These are phyloP conservation scores for Pangasius mekongensis DNA, from an alignment of 2,797 vertebrate genomes.

Conservation along the genomic window DNA sequence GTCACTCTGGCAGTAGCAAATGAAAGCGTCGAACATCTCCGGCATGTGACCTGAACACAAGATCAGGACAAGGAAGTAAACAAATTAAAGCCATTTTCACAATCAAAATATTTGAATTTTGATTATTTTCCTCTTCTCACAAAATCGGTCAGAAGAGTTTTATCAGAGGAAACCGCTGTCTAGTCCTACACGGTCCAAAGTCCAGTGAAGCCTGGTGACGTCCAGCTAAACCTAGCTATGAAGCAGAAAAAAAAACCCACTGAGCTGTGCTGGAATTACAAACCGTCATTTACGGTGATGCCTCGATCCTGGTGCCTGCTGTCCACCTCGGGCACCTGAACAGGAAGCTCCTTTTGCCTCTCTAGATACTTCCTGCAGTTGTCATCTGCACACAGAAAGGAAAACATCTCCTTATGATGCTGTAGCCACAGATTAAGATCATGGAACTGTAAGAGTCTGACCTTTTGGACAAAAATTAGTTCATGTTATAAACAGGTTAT, in stretches of 20 bases:
- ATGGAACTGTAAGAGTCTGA: too few species aligned
- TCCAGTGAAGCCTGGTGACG: background rate
- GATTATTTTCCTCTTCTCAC: background rate
- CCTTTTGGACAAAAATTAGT: too few species aligned
- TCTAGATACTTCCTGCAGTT: constrained; percentile 82
- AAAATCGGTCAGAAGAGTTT: too few species aligned
- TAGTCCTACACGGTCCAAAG: background rate
- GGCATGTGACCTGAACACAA: constrained; percentile 73
- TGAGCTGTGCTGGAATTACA: constrained; percentile 63
- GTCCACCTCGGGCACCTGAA: constrained; percentile 88
- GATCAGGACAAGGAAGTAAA: background rate
- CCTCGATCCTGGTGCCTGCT: constrained; percentile 76
- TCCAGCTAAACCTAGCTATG: background rate
- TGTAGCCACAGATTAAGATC: background rate
- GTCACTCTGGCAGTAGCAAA: constrained; percentile 94
- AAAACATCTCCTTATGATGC: background rate
- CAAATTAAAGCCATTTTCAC: background rate
- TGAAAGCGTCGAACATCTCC: constrained; percentile 93
- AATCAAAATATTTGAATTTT: background rate
- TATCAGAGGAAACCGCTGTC: background rate
- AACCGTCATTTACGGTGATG: constrained; percentile 85
- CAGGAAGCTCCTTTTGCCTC: constrained; percentile 74
- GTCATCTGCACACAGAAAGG: constrained; percentile 73
- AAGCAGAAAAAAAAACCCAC: background rate
- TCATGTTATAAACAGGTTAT: too few species aligned